Evolutionary conservation across 2,888 invertebrate species (phyloP), one percentile per base, ranked within the genome.

Genomic region (Amphipyra tragopoginis): DNA sequence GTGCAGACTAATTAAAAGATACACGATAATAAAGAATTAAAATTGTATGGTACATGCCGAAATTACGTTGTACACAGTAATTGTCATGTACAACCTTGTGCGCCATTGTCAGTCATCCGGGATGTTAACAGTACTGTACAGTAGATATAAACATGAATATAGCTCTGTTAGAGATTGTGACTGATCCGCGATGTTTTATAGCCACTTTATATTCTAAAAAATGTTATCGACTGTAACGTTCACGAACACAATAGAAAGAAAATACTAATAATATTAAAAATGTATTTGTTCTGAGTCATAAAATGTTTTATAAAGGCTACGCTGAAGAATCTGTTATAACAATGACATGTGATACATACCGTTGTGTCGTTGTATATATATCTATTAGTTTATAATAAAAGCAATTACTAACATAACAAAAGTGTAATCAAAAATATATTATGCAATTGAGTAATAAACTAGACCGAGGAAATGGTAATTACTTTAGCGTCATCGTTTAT

Each of bases 81-180:
- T 65, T 65, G 70, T 73, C 54, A 59, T 62, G 44, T 49, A 49
- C 68, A 72, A 73, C 83, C 81, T 83, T 83, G 83, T 67, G 60
- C 57, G 62, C 50, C 50, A 76, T 72, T 78, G 76, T 79, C 77
- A 60, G 64, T 57, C 81, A 83, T 85, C 85, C 85, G 83, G 83
- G 75, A 82, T 78, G 78, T 71, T 66, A 69, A 65, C 61, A 62
- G 50, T 62, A 61, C 74, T 7, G 0, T 29, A 29, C 29, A 67
- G 54, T 65, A 66, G 69, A 72, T 45, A 62, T 62, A 58, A 51
- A 67, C 57, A 53, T 63, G 61, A 63, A 53, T 43, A 63, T 52
- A 63, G 39, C 38, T 49, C 39, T 45, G 50, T 49, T 57, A 6
- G 38, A 48, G 70, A 55, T 55, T 63, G 68, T 43, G 42, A 34